Evolutionary conservation across 2,797 vertebrate genomes (phyloP).

Genomic region (Rousettus madagascariensis): DNA sequence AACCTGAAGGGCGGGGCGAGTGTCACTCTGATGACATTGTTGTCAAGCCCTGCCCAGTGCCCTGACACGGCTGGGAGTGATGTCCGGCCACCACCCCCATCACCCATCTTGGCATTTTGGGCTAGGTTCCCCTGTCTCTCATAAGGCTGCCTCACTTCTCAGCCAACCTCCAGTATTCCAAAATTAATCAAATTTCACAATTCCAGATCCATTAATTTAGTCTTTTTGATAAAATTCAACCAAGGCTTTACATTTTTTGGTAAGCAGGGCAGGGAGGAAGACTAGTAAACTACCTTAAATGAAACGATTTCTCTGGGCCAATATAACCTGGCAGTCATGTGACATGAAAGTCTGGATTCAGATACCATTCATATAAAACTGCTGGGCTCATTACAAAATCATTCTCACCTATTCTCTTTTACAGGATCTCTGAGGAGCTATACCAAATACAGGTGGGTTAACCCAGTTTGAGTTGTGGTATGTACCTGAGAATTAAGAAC

Average conservation of each 20-base stretch:
- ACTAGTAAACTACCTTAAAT: neutral
- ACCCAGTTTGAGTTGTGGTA: neutral
- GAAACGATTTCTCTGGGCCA: neutral
- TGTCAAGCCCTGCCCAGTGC: neutral
- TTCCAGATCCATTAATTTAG: neutral
- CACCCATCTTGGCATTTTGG: neutral
- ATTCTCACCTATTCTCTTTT: neutral
- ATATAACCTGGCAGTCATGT: neutral
- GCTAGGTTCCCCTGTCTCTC: neutral
- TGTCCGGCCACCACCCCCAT: neutral
- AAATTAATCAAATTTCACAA: neutral
- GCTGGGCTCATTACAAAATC: neutral
- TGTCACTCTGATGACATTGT: neutral
- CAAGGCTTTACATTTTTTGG: neutral
- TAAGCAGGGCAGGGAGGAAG: neutral
- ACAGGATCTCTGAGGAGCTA: neutral
- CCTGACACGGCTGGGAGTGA: neutral
- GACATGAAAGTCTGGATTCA: neutral
- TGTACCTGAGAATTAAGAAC: slow-evolving; percentile 10
- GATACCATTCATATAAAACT: neutral
- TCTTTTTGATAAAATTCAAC: neutral
- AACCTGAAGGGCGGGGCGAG: neutral
- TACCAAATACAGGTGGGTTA: neutral
- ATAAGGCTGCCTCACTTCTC: neutral
- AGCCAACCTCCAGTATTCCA: neutral